These are phyloP conservation scores for Montipora sp. DNA, from an alignment of 64 coral and sea anemone species.

Conservation along the genomic window DNA sequence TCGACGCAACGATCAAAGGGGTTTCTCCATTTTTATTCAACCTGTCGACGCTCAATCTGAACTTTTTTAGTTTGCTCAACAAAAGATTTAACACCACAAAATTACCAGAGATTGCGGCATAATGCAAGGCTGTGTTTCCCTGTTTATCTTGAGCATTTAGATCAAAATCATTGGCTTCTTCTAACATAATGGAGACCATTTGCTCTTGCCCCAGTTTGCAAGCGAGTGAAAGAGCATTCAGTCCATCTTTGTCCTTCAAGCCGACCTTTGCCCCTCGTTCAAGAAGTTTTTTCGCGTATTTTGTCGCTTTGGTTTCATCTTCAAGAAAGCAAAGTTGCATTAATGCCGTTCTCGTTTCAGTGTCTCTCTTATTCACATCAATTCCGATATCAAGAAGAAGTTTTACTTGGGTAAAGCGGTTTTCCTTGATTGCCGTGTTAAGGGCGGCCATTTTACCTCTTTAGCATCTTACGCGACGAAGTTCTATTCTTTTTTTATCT, in stretches of 20 bases:
- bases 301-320: conserved; percentile 75
- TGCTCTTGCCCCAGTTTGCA: conserved; percentile 75
- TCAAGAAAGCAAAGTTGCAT: conserved; percentile 87
- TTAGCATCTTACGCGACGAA: not conserved
- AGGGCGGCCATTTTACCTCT: conserved; percentile 64
- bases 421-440: conserved; percentile 51
- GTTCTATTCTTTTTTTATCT: not conserved
- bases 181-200: conserved; percentile 70
- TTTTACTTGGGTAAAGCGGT: conserved; percentile 76
- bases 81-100: conserved; percentile 81
- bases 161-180: conserved; percentile 71
- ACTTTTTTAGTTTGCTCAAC: conserved; percentile 69
- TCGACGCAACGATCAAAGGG: conserved; percentile 76
- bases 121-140: conserved; percentile 76
- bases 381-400: conserved; percentile 73
- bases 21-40: conserved; percentile 73
- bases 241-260: conserved; percentile 59
- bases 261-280: conserved; percentile 63
- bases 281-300: conserved; percentile 53
- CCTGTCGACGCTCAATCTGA: conserved; percentile 76
- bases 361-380: conserved; percentile 64
- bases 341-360: conserved; percentile 57
- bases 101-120: conserved; percentile 72
- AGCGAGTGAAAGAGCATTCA: conserved; percentile 66
- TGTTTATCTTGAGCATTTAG: conserved; percentile 65